phyloP scores from a whole-genome alignment of 2,113 vertebrate genomes.

The Calonectris borealis region DNA sequence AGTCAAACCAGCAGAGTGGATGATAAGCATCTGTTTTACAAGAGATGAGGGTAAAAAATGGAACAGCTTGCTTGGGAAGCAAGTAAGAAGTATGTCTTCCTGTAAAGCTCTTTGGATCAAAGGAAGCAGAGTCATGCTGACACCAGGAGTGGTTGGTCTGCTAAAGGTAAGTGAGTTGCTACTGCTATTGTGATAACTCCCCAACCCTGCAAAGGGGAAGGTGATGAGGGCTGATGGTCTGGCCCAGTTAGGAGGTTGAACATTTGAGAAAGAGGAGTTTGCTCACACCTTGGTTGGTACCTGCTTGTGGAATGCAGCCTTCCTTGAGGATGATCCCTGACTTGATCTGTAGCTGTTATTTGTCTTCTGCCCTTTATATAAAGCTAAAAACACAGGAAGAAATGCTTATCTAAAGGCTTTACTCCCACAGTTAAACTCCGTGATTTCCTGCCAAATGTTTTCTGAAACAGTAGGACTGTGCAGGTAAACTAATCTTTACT shows the following conservation, averaged over 20 bases:
- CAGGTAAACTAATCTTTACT: neutral
- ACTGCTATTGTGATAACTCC: neutral
- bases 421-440: neutral
- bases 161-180: neutral
- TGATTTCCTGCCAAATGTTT: neutral
- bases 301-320: neutral
- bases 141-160: accelerated
- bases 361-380: neutral
- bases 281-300: neutral
- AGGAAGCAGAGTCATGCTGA: neutral
- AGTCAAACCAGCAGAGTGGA: neutral
- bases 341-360: neutral
- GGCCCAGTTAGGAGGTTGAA: neutral
- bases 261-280: neutral
- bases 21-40: neutral
- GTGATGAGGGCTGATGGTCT: neutral
- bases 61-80: neutral
- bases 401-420: neutral
- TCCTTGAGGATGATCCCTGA: neutral
- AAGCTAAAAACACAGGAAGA: neutral
- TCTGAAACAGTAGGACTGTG: neutral
- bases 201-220: neutral
- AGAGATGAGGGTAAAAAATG: neutral
- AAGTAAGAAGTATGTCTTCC: neutral
- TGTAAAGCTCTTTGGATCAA: neutral